Conservation (phyloP, 2,888 invertebrate genomes). For the Drosophila affinis region DNA sequence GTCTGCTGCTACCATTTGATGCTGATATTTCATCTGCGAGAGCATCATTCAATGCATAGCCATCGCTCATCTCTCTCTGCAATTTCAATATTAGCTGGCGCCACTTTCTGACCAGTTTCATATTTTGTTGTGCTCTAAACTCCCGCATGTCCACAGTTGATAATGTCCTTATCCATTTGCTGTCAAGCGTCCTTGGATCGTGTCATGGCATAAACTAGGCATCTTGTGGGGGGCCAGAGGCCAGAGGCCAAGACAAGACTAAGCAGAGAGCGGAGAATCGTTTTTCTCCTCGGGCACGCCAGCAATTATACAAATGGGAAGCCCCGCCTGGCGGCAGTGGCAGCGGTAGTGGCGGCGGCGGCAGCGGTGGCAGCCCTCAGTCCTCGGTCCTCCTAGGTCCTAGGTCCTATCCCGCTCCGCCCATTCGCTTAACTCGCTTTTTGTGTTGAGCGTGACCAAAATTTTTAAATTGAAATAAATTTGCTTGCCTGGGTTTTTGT, state of each 20-base stretch:
- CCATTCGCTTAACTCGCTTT: constrained; percentile 60
- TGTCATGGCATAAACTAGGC: constrained; percentile 64
- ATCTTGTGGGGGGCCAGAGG: constrained; percentile 17
- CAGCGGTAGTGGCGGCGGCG: not conserved
- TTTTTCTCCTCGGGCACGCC: constrained; percentile 50
- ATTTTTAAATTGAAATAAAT: constrained; percentile 78
- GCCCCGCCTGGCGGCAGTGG: constrained; percentile 22
- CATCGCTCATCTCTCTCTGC: constrained; percentile 14
- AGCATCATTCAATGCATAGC: not conserved
- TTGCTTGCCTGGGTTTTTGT: constrained; percentile 50
- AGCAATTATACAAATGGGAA: constrained; percentile 73
- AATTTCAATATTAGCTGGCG: constrained; percentile 29
- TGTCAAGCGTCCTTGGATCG: constrained; percentile 64
- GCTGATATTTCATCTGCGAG: not conserved
- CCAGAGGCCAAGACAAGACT: constrained; percentile 3
- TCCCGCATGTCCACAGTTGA: constrained; percentile 56
- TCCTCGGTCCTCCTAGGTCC: not conserved
- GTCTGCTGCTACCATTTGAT: not conserved
- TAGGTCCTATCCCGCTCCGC: not conserved
- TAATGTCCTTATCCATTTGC: constrained; percentile 57
- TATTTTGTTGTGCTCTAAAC: constrained; percentile 20
- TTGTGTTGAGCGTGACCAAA: constrained; percentile 73
- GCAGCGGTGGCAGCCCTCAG: not conserved
- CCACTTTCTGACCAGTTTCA: constrained; percentile 20
- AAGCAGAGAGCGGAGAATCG: constrained; percentile 6